phyloP scores from a whole-genome alignment of 2,113 vertebrate genomes.

The Peucedramus taeniatus region DNA sequence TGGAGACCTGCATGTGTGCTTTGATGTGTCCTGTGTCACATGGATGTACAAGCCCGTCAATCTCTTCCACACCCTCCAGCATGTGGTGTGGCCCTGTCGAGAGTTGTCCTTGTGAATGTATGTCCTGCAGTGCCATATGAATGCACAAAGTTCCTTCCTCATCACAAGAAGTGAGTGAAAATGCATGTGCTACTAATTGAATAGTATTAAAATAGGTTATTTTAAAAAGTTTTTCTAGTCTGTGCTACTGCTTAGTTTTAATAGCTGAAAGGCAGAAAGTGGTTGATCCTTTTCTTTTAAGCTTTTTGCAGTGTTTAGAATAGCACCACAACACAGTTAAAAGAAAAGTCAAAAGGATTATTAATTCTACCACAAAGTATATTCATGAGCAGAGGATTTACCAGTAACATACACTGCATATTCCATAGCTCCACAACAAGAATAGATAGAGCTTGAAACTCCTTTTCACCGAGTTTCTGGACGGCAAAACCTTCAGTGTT shows the following conservation, averaged over 20 bases:
- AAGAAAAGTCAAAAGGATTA: not conserved
- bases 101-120: not conserved
- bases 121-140: not conserved
- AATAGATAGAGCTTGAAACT: not conserved
- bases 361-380: not conserved
- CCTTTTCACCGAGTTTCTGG: not conserved
- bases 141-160: not conserved
- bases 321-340: constrained; percentile 26
- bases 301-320: constrained; percentile 22
- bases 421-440: not conserved
- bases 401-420: not conserved
- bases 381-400: not conserved
- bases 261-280: constrained; percentile 29
- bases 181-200: not conserved
- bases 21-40: not conserved
- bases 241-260: constrained; percentile 1
- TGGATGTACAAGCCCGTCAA: accelerated
- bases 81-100: accelerated
- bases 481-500: not conserved
- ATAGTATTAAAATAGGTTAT: not conserved
- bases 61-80: not conserved
- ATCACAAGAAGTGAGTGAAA: not conserved
- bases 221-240: not conserved
- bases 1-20: accelerated
- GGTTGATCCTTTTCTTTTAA: constrained; percentile 4